A percentile compares a stretch with the other conserved stretches of the same genome.
Conservation (phyloP, 2,113 vertebrate genomes). For the Lepisosteus oculatus region DNA sequence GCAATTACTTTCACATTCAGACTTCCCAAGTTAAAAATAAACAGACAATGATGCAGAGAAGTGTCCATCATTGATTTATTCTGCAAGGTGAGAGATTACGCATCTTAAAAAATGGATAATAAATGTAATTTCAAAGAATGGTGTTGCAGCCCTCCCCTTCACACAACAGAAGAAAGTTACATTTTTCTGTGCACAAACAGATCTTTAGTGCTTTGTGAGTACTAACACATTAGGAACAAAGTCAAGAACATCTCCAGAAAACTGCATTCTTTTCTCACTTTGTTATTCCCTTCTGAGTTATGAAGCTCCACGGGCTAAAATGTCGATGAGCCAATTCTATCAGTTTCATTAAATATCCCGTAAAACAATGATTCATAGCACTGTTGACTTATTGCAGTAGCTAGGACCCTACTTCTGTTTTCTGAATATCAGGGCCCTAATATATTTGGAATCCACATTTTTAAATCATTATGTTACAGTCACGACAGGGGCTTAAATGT, state of each 20-base stretch:
- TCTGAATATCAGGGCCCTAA: too few species aligned
- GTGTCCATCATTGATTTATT: too few species aligned
- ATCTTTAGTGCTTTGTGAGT: slow-evolving; percentile 11
- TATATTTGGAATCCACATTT: too few species aligned
- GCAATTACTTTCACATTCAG: too few species aligned
- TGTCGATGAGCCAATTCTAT: slow-evolving; percentile 12
- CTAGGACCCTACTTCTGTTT: not conserved
- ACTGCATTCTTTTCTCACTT: slow-evolving; percentile 5
- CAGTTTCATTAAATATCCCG: slow-evolving; percentile 10
- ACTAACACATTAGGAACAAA: slow-evolving; percentile 10
- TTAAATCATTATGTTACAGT: too few species aligned
- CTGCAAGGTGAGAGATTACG: too few species aligned
- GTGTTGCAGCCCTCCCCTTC: not conserved
- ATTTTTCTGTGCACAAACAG: slow-evolving; percentile 5
- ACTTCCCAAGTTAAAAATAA: too few species aligned
- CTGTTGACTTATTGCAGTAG: not conserved
- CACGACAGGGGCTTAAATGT: too few species aligned
- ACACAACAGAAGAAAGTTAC: not conserved
- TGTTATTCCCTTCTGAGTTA: slow-evolving; percentile 8
- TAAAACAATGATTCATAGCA: not conserved
- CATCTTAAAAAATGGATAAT: too few species aligned
- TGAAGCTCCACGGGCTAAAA: slow-evolving; percentile 15
- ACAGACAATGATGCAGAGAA: too few species aligned
- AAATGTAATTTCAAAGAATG: too few species aligned
- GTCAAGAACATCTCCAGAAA: slow-evolving; percentile 16